Evolutionary conservation across 2,888 invertebrate genomes (phyloP).

Genomic region (Netelia inedita): DNA sequence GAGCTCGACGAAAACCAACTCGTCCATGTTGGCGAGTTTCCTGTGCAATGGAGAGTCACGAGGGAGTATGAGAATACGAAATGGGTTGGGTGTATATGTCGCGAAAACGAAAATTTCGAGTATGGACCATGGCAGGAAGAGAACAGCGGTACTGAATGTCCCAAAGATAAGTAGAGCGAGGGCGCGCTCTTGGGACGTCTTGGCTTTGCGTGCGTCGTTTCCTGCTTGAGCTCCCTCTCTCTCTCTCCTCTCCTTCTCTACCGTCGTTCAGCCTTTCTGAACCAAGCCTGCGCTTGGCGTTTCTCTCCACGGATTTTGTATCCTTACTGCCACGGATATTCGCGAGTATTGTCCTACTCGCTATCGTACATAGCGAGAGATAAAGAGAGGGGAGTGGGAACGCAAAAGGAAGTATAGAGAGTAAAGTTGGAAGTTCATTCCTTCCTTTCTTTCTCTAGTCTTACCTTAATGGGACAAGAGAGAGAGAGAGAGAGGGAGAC

Average conservation of each 20-base stretch:
- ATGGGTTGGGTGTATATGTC: not conserved
- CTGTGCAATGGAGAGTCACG: conserved; percentile 8
- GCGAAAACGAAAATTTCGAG: conserved; percentile 31
- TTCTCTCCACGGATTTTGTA: conserved; percentile 21
- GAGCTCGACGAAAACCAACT: conserved; percentile 41
- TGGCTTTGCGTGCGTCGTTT: conserved; percentile 33
- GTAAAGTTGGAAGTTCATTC: conserved; percentile 25
- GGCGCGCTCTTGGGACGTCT: conserved; percentile 43
- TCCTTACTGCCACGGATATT: not conserved
- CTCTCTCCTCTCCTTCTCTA: not conserved
- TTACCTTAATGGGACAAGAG: not conserved
- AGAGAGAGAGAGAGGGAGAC: not conserved
- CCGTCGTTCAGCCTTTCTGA: not conserved
- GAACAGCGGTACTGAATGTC: conserved; percentile 45
- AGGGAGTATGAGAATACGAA: not conserved
- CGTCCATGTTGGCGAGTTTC: conserved; percentile 15
- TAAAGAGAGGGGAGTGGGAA: conserved; percentile 21
- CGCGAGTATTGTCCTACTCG: conserved; percentile 19
- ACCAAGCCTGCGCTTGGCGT: not conserved
- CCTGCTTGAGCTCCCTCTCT: conserved; percentile 36
- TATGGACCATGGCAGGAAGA: conserved; percentile 1
- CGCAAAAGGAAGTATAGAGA: conserved; percentile 15
- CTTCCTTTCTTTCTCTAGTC: conserved; percentile 1
- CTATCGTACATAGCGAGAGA: conserved; percentile 27
- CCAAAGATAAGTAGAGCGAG: conserved; percentile 55